Percentiles rank a stretch among this genome's conserved stretches.
Conservation (phyloP, 2,888 invertebrate species). For the Trichacis sp. region DNA sequence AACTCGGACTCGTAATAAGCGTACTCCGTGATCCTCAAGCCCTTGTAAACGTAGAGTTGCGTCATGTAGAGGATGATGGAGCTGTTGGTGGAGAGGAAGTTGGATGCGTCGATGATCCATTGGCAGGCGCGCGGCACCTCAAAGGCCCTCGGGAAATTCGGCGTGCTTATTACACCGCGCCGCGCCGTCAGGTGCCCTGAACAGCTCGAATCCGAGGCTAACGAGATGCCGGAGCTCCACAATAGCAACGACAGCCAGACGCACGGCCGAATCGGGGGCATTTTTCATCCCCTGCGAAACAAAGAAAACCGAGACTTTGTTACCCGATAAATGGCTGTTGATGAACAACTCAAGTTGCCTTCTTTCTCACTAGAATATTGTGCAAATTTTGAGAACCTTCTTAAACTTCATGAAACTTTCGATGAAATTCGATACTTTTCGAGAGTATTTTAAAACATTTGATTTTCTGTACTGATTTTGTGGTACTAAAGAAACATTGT, state of each 20-base stretch:
- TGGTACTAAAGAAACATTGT: too few relatives aligned
- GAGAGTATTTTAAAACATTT: too few relatives aligned
- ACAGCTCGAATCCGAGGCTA: slow-evolving; percentile 68
- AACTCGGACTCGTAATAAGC: slow-evolving; percentile 79
- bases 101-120: slow-evolving; percentile 89
- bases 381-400: too few relatives aligned
- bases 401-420: too few relatives aligned
- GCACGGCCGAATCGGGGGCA: slow-evolving; percentile 26
- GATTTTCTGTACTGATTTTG: too few relatives aligned
- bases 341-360: not conserved
- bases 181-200: slow-evolving; percentile 77
- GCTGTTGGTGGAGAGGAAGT: slow-evolving; percentile 70
- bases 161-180: slow-evolving; percentile 82
- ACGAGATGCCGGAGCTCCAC: slow-evolving; percentile 33
- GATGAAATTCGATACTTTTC: too few relatives aligned
- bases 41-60: slow-evolving; percentile 86
- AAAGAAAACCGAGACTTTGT: not conserved
- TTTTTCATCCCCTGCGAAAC: slow-evolving; percentile 39
- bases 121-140: slow-evolving; percentile 85
- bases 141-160: slow-evolving; percentile 86
- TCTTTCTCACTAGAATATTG: not conserved
- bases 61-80: slow-evolving; percentile 89
- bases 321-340: not conserved
- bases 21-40: slow-evolving; percentile 82
- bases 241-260: slow-evolving; percentile 37